Base-by-base conservation (phyloP, 1,140 invertebrate genomes). In the Gryon sp. region DNA sequence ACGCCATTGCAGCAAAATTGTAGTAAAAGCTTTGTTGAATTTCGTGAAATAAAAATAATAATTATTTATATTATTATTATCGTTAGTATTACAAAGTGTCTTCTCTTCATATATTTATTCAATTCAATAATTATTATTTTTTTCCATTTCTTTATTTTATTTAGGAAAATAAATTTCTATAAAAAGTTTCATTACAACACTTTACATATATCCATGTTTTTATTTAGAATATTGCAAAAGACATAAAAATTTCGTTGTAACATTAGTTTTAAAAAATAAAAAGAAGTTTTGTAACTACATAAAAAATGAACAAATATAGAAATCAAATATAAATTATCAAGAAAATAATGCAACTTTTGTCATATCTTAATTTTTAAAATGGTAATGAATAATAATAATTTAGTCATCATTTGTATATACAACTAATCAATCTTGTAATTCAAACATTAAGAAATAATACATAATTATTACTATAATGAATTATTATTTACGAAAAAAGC, bases 391-490 rank as follows among this genome's bases (percentile, higher is more conserved):
- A 18, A 19, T 30, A 24, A 34, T 30, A 57, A 60, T 41, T 11
- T 4, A 53, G 18, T 53, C 22, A 6, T 70, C 11, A 12, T 2
- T 30, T 53, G 11, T 63, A 55, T 57, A 41, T 55, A 72, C 57
- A 68, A 66, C 18, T 43, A 72, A 63, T 57, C n/a, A 63, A 57
- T 57, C n/a, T 22, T 72, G 36, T 72, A 62, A 72, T 62, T 72
- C 46, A 72, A 45, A 34, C 15, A 46, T 45, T 38, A 62, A 70
- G 11, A 62, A 72, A 72, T 15, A 55, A 46, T 53, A 60, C 55
- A 70, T 70, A 70, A 70, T 70, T 60, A 70, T 70, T 70, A 60
- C 12, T 45, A 60, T 60, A 60, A 60, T 72, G 68, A 72, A 72
- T 72, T 59, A 72, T 72, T 53, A 53, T 52, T 69, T 24, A 60